Evolutionary conservation across 2,797 vertebrate genomes (phyloP).

Genomic region (Microctenopoma lineatum): DNA sequence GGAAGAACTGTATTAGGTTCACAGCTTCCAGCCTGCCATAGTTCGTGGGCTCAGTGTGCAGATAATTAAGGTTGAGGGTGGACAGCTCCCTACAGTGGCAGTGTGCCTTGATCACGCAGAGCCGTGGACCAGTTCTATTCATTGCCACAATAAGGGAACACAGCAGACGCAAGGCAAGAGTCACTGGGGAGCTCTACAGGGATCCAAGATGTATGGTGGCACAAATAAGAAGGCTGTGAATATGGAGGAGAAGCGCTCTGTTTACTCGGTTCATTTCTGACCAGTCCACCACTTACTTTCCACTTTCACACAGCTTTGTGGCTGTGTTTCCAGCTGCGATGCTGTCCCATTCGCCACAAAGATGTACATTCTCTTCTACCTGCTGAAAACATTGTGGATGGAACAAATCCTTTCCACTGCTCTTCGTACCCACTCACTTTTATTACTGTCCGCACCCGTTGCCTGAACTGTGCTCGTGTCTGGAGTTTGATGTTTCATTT

Average conservation of each 20-base stretch:
- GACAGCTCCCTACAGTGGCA: conserved; percentile 65
- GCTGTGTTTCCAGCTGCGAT: conserved; percentile 56
- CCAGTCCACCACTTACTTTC: conserved; percentile 28
- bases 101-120: conserved; percentile 57
- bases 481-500: conserved; percentile 61
- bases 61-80: conserved; percentile 78
- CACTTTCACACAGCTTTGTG: conserved; percentile 44
- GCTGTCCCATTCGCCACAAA: conserved; percentile 35
- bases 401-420: conserved; percentile 61
- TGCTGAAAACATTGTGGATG: conserved; percentile 57
- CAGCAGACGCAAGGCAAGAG: conserved; percentile 40
- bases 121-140: conserved; percentile 57
- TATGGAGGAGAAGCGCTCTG: conserved; percentile 42
- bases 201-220: conserved; percentile 45
- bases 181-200: conserved; percentile 60
- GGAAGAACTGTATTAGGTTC: conserved; percentile 52
- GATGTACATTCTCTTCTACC: conserved; percentile 50
- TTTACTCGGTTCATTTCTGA: conserved; percentile 53
- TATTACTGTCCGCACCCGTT: conserved; percentile 28
- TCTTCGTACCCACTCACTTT: conserved; percentile 62
- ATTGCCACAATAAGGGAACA: conserved; percentile 66
- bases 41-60: conserved; percentile 66
- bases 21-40: conserved; percentile 61
- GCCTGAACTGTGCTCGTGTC: conserved; percentile 41
- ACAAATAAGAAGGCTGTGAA: conserved; percentile 39